Evolutionary conservation across 2,113 vertebrate genomes (phyloP), one percentile per base, ranked within the genome.

Genomic region (Scalopus aquaticus): DNA sequence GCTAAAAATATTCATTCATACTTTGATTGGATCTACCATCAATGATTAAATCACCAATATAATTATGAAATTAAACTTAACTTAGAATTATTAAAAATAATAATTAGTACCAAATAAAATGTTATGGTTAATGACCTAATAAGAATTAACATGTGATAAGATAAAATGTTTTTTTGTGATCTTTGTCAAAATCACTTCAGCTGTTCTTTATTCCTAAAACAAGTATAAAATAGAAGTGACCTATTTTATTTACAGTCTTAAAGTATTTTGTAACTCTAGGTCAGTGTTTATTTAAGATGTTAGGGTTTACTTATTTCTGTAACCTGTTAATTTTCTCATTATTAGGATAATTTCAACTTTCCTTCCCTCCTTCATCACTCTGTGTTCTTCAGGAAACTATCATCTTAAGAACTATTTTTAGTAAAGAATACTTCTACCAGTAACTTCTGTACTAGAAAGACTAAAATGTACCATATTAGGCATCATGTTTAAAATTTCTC

Each of bases 51-150:
- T 62, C 54, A 80, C 32, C 67, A 67, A 0, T 58, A 28, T 60
- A 73, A 86, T 76, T 92, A 32, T 78, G 62, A 88, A 30, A 90
- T 95, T 44, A 92, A 78, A 56, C 44, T 9, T 95, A 46, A 88
- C 4, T 79, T 90, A 15, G 35, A 64, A 69, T 86, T 94, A 65
- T 92, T 91, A 0, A 65, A 70, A 82, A 69, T 91, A 64, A 46
- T 85, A 72, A 56, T 81, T 90, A 78, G 70, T 5, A 76, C 62
- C 20, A 88, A 70, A 9, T 79, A 91, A 70, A 58, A 60, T 67
- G 26, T 77, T 91, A 58, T 39, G 32, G 8, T 69, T 95, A 54
- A 49, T 70, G 44, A 93, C 46, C 35, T 82, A 65, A 60, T 88
- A 46, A 74, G 90, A 78, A 84, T 65, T 78, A 70, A 79, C 6